Evolutionary conservation across 2,888 invertebrate genomes (phyloP), one percentile per base, ranked within the genome.

Genomic region (Napeogenes inachia): DNA sequence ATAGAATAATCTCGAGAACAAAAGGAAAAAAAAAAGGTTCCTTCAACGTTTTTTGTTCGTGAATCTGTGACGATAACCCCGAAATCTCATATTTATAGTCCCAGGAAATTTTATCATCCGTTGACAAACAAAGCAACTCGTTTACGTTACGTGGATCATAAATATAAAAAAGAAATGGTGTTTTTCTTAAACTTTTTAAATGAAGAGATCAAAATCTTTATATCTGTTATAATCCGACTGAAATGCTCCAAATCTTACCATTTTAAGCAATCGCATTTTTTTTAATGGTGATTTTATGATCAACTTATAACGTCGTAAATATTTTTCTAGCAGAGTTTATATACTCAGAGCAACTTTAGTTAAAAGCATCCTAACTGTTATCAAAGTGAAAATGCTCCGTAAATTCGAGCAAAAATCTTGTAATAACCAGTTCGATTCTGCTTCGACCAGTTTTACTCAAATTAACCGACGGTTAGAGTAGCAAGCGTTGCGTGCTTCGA

Each of bases 1-100:
- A 78, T 78, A 72, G 71, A 74, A 75, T 81, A 82, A 82, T 83
- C 82, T 80, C 71, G 75, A 59, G 66, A 65, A 70, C 70, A 71
- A 70, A 70, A 59, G 67, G 56, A 60, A 21, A 21, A 35, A 35
- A 65, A 63, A 66, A 61, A 64, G 57, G 57, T 64, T 57, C 60
- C 56, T 59, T 60, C 54, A 55, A 60, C 58, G 47, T 66, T 66
- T 66, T 58, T 64, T 58, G 54, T 56, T 61, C 45, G 57, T 57
- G 45, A 62, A 64, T 58, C 60, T 56, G 62, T 60, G 54, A 57
- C 58, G 66, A 62, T 66, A 66, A 66, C 64, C 47, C 54, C 45
- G 45, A 45, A 61, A 64, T 62, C 53, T 58, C 61, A 32, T 64
- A 66, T 64, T 62, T 60, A 60, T 64, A 54, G 56, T 30, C 50